phyloP scores from a whole-genome alignment of 1,140 invertebrate species.

The Bathynomus jamesi region DNA sequence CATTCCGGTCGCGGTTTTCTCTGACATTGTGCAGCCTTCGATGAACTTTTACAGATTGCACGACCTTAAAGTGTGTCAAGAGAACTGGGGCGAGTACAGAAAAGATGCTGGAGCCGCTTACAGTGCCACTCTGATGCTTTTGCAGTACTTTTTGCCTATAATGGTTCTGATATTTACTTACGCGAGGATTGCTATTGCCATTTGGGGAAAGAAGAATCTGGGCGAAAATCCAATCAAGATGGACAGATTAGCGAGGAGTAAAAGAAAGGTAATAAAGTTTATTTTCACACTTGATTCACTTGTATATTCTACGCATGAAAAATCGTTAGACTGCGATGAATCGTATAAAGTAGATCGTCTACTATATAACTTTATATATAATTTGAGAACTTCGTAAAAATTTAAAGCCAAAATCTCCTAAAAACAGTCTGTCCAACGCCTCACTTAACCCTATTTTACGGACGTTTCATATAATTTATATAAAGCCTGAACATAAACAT shows the following conservation, averaged over 20 bases:
- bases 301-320: too few species aligned
- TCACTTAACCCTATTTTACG: too few species aligned
- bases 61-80: constrained; percentile 50
- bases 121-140: constrained; percentile 62
- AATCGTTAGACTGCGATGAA: too few species aligned
- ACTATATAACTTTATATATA: too few species aligned
- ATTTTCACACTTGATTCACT: too few species aligned
- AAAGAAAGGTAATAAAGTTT: constrained; percentile 66
- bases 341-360: too few species aligned
- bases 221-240: constrained; percentile 62
- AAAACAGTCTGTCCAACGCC: too few species aligned
- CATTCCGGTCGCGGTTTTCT: constrained; percentile 66
- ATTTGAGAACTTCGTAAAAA: too few species aligned
- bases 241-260: constrained; percentile 66
- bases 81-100: constrained; percentile 41
- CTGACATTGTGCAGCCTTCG: constrained; percentile 39
- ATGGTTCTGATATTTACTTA: constrained; percentile 80
- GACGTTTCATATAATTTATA: too few species aligned
- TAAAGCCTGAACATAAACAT: too few species aligned
- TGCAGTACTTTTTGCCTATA: constrained; percentile 79
- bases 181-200: constrained; percentile 69
- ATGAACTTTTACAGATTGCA: constrained; percentile 22
- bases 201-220: constrained; percentile 82
- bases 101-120: constrained; percentile 56
- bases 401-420: too few species aligned